Evolutionary conservation across 1,140 invertebrate genomes (phyloP).

Genomic region (Rhopalosiphum maidis): DNA sequence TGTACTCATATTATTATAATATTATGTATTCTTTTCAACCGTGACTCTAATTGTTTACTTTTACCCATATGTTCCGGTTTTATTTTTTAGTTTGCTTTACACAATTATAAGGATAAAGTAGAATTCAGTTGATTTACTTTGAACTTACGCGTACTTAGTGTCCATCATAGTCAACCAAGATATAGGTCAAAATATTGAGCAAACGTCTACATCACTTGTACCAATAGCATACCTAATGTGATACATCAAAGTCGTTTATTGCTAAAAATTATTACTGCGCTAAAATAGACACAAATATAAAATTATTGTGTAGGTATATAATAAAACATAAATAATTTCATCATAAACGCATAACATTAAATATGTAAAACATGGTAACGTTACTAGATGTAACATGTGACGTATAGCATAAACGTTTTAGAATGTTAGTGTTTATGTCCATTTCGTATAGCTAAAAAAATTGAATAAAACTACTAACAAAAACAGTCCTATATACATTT

Average conservation of each 20-base stretch:
- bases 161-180: not conserved
- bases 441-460: not conserved
- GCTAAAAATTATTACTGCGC: not conserved
- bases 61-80: not conserved
- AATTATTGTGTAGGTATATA: not conserved
- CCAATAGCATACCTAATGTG: not conserved
- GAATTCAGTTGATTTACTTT: not conserved
- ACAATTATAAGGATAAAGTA: not conserved
- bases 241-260: not conserved
- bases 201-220: not conserved
- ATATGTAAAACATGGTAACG: not conserved
- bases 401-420: not conserved
- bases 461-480: not conserved
- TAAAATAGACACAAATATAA: not conserved
- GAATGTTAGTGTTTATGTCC: not conserved
- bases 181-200: not conserved
- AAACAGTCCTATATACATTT: not conserved
- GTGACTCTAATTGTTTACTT: not conserved
- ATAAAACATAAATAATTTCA: not conserved
- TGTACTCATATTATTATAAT: not conserved
- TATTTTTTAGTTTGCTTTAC: not conserved
- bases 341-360: not conserved
- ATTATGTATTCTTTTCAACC: not conserved
- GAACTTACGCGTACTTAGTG: not conserved
- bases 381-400: not conserved